Evolutionary conservation across 1,140 invertebrate species (phyloP).

Genomic region (Brachionus sp.): DNA sequence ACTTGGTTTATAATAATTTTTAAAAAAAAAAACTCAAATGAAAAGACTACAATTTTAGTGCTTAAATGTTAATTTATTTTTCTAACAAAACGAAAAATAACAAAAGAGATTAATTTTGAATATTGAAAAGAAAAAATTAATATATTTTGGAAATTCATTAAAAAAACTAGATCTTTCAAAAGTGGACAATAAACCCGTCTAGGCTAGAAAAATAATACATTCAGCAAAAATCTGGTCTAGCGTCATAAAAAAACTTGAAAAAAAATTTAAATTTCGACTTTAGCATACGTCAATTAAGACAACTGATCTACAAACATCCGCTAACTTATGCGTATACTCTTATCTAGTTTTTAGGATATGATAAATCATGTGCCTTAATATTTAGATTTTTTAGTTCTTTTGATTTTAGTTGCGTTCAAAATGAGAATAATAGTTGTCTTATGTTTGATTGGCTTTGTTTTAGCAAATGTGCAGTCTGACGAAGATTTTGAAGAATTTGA

Average conservation of each 20-base stretch:
- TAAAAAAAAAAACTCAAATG: too few relatives aligned
- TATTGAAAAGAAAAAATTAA: background rate
- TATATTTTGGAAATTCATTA: background rate
- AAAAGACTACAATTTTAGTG: background rate
- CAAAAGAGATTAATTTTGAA: background rate
- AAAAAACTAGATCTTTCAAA: background rate
- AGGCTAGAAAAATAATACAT: background rate
- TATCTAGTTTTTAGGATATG: background rate
- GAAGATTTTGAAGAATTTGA: slow-evolving; percentile 44
- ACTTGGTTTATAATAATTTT: background rate
- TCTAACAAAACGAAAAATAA: background rate
- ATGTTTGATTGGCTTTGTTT: background rate
- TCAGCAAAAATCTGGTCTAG: background rate
- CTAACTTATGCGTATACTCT: background rate
- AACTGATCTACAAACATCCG: background rate
- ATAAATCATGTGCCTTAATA: slow-evolving; percentile 7
- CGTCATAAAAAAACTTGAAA: background rate
- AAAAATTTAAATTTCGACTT: background rate
- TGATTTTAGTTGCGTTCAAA: background rate
- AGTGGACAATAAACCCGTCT: background rate
- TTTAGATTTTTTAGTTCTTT: background rate
- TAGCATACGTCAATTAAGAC: background rate
- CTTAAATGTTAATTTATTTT: background rate
- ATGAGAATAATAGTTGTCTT: background rate
- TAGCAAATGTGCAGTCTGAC: background rate